These are phyloP conservation scores for Microcebus tavaratra DNA, from an alignment of 2,113 vertebrate genomes.

Conservation along the genomic window DNA sequence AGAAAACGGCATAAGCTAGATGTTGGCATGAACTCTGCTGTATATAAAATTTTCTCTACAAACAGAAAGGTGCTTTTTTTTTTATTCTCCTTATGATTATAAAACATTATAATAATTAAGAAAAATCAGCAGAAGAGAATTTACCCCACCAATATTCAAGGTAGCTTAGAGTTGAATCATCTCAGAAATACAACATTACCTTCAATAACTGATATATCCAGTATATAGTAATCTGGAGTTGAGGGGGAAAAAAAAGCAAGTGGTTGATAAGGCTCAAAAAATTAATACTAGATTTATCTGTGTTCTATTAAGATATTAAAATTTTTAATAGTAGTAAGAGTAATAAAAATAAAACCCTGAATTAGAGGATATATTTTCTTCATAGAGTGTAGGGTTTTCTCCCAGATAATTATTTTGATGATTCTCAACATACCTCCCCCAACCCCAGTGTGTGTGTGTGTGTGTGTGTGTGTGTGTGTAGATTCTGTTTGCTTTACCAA, in stretches of 20 bases:
- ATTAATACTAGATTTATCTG: neutral
- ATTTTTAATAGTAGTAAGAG: neutral
- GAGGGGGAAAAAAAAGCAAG: neutral
- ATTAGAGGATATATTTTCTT: neutral
- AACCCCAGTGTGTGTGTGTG: too few species aligned
- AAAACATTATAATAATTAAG: neutral
- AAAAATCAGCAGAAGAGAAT: conserved; percentile 1
- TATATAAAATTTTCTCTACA: neutral
- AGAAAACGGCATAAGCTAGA: neutral
- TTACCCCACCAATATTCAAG: neutral
- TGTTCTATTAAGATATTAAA: neutral
- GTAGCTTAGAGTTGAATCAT: neutral
- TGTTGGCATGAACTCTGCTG: neutral
- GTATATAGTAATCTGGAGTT: neutral
- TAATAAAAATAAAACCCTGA: conserved; percentile 13
- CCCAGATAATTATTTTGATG: neutral
- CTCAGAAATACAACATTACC: neutral
- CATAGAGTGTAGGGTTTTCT: neutral
- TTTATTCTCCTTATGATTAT: neutral
- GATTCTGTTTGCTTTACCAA: neutral
- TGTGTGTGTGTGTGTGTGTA: neutral
- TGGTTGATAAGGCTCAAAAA: neutral
- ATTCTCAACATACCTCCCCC: neutral
- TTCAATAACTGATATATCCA: neutral
- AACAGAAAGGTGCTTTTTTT: neutral